These are phyloP conservation scores for Polypedilum pembai DNA, from an alignment of 1,140 invertebrate species.

Conservation along the genomic window DNA sequence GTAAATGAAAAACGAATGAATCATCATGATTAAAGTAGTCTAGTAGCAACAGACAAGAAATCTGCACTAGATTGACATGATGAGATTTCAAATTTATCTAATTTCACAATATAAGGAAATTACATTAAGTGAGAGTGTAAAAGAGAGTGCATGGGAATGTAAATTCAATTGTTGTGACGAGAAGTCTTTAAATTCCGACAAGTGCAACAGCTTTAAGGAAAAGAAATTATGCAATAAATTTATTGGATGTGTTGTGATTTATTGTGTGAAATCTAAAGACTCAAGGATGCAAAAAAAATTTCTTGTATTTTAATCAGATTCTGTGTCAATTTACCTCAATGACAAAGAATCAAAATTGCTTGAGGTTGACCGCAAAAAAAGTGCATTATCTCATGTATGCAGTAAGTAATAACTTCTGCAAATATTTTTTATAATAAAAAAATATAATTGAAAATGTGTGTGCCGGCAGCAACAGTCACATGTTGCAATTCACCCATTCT, in stretches of 20 bases:
- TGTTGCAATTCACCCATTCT: neutral
- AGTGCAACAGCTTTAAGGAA: neutral
- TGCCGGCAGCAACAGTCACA: neutral
- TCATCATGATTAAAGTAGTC: neutral
- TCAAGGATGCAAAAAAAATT: neutral
- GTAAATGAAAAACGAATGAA: neutral
- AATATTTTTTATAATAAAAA: neutral
- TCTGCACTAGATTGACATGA: slow-evolving; percentile 10
- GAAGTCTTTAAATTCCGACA: neutral
- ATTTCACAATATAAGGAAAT: slow-evolving; percentile 7
- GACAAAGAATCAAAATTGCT: neutral
- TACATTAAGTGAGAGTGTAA: slow-evolving; percentile 1
- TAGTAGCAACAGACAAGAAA: neutral
- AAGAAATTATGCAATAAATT: neutral
- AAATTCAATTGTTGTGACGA: slow-evolving; percentile 21
- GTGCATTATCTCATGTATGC: neutral
- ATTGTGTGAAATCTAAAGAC: neutral
- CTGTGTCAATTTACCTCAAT: neutral
- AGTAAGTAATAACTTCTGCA: neutral
- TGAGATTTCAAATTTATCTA: neutral
- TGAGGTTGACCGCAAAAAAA: slow-evolving; percentile 4
- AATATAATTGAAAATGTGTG: neutral
- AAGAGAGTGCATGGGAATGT: slow-evolving; percentile 19
- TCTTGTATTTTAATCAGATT: neutral
- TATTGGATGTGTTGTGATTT: too few species aligned